phyloP scores from a whole-genome alignment of 2,888 invertebrate species.

The Drosophila neutralis region DNA sequence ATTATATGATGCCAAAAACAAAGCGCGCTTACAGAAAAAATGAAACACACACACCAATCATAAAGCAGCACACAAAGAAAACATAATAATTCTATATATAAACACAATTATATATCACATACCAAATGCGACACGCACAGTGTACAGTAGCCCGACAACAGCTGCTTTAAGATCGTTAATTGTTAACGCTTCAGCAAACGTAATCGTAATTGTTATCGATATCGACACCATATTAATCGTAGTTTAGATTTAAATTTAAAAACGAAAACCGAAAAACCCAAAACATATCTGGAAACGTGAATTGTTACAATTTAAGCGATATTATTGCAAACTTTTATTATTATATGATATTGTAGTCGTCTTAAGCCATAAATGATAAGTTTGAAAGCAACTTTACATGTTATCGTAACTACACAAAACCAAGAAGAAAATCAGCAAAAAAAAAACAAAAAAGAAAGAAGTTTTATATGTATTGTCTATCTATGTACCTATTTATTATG shows the following conservation, averaged over 20 bases:
- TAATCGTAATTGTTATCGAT: slow-evolving; percentile 37
- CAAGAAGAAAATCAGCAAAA: not conserved
- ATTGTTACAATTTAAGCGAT: slow-evolving; percentile 64
- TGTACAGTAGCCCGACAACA: slow-evolving; percentile 71
- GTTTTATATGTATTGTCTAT: slow-evolving; percentile 26
- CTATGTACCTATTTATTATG: slow-evolving; percentile 63
- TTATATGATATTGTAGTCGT: slow-evolving; percentile 29
- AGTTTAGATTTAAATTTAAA: slow-evolving; percentile 25
- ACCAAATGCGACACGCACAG: slow-evolving; percentile 33
- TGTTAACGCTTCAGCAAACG: slow-evolving; percentile 39
- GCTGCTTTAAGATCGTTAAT: slow-evolving; percentile 32
- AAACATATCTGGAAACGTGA: slow-evolving; percentile 67
- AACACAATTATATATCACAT: too few relatives aligned
- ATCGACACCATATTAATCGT: slow-evolving; percentile 25
- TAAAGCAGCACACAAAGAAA: slow-evolving; percentile 20
- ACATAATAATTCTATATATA: slow-evolving; percentile 4
- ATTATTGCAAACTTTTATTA: slow-evolving; percentile 39
- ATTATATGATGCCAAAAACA: slow-evolving; percentile 55
- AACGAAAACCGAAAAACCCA: slow-evolving; percentile 42
- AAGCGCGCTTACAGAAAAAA: slow-evolving; percentile 34
- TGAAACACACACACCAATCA: not conserved
- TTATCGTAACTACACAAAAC: slow-evolving; percentile 27
- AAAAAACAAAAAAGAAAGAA: not conserved
- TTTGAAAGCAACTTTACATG: slow-evolving; percentile 35
- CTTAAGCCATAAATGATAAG: slow-evolving; percentile 6